Evolutionary conservation across 1,140 invertebrate species (phyloP).

Genomic region (Zaprionus kolodkinae): DNA sequence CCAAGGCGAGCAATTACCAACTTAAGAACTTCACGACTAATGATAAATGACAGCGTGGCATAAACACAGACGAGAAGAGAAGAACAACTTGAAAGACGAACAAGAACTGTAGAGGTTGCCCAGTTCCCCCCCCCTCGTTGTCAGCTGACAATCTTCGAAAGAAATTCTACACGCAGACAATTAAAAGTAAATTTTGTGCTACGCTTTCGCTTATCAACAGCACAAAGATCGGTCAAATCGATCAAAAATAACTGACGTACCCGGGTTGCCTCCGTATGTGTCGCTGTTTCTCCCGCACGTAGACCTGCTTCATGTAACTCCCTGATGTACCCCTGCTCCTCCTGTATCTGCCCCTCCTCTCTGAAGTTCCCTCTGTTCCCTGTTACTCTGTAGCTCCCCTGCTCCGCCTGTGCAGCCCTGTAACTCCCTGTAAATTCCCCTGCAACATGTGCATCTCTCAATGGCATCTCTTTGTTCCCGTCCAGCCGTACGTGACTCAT

Average conservation of each 20-base stretch:
- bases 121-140: not conserved
- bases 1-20: conserved; percentile 40
- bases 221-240: conserved; percentile 62
- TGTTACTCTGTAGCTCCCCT: too few species aligned
- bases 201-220: conserved; percentile 76
- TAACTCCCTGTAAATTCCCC: conserved; percentile 18
- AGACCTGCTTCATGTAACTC: conserved; percentile 4
- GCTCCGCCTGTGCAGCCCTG: too few species aligned
- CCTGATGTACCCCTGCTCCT: too few species aligned
- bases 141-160: conserved; percentile 38
- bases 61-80: conserved; percentile 34
- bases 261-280: not conserved
- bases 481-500: conserved; percentile 62
- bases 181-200: conserved; percentile 59
- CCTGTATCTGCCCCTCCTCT: too few species aligned
- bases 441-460: conserved; percentile 59
- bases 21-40: conserved; percentile 43
- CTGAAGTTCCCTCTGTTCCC: too few species aligned
- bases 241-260: conserved; percentile 64
- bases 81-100: conserved; percentile 2
- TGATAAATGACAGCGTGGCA: conserved; percentile 72
- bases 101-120: not conserved
- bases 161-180: conserved; percentile 53
- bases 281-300: too few species aligned
- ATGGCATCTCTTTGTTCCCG: conserved; percentile 74